Base-by-base conservation (phyloP, 1,140 invertebrate genomes). In the Hormaphis cornu region DNA sequence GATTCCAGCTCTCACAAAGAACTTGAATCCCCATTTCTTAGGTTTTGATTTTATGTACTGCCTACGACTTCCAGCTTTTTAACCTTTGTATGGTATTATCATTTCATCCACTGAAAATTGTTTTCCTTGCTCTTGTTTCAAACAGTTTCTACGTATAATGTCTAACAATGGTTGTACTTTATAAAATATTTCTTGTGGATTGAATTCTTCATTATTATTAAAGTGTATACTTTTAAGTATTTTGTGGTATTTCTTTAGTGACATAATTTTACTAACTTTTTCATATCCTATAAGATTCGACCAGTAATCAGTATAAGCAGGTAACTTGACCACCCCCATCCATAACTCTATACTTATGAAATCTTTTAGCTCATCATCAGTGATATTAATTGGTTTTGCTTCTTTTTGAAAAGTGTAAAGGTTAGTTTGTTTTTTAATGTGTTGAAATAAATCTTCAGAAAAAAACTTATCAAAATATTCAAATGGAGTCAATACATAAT, bases 81-180 rank as follows among this genome's bases (percentile, higher is more conserved):
- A 74, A 7, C 79, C 80, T 72, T 80, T 81, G 71, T 79, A 81
- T 33, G 75, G 75, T 9, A 81, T 73, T 76, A 81, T 81, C 74
- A 76, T 76, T 73, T 81, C 78, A 73, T 81, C 77, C 28, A 77
- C 73, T 33, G 74, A 75, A 66, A 73, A 74, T n/a, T 14, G 42
- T 18, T 44, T 44, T 24, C 76, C 76, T 28, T 74, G 75, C 75
- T 76, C 73, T 22, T 74, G 74, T 66, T 66, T 73, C 59, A 75
- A 72, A 73, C 72, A 78, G 44, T 75, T 77, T 40, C 70, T 28
- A 46, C 75, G 70, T 37, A 77, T 59, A 71, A 72, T 72, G 73
- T 78, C 73, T 46, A 75, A 20, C 16, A 77, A 16, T 20, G 73
- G 75, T 46, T 74, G 61, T 42, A 78, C 73, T 74, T 78, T 78